phyloP scores from a whole-genome alignment of 2,888 invertebrate genomes.

The Galerucella nymphaeae region DNA sequence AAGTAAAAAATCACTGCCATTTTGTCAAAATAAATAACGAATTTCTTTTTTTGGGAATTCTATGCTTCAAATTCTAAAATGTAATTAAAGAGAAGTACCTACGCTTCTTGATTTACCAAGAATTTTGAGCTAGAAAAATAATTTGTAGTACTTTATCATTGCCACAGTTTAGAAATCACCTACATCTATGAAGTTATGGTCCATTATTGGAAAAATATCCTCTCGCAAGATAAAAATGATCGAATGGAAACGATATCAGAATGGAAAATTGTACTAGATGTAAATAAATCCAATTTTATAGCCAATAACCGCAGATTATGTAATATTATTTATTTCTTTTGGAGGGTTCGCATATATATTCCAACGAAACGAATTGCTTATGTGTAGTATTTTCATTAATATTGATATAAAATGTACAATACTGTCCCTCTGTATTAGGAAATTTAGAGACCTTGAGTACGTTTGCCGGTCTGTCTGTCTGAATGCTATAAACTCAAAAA shows the following conservation, averaged over 20 bases:
- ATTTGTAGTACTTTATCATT: not conserved
- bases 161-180: not conserved
- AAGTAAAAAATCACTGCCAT: too few relatives aligned
- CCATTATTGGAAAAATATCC: conserved; percentile 29
- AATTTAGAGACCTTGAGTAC: not conserved
- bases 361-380: not conserved
- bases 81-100: too few relatives aligned
- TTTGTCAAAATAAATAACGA: too few relatives aligned
- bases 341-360: conserved; percentile 1
- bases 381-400: not conserved
- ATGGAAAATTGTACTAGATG: conserved; percentile 32
- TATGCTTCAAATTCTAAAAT: too few relatives aligned
- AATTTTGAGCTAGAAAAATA: not conserved
- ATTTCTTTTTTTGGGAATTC: too few relatives aligned
- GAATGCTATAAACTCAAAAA: not conserved
- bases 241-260: conserved; percentile 27
- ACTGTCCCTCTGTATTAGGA: too few relatives aligned
- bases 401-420: not conserved
- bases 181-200: conserved; percentile 32
- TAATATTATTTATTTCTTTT: conserved; percentile 23
- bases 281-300: conserved; percentile 30
- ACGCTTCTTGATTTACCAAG: too few relatives aligned
- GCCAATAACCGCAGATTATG: conserved; percentile 32
- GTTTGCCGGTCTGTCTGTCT: not conserved
- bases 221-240: conserved; percentile 32